Percentiles rank a stretch among this genome's conserved stretches.
Conservation (phyloP, 2,888 invertebrate genomes). For the Rhingia rostrata region DNA sequence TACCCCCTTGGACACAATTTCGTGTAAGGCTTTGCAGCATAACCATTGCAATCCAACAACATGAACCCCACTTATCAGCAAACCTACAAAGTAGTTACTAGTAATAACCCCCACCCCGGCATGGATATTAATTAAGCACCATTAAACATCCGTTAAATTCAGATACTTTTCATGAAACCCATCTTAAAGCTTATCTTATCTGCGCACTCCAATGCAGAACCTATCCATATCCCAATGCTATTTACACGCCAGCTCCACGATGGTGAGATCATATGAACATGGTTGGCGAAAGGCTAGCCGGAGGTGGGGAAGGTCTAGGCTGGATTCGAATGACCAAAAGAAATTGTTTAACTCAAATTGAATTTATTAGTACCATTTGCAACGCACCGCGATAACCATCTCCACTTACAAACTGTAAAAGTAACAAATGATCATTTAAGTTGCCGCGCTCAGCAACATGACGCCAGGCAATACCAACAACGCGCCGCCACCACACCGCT, state of each 20-base stretch:
- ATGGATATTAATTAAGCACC: slow-evolving; percentile 38
- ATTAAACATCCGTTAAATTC: slow-evolving; percentile 37
- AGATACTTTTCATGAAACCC: slow-evolving; percentile 21
- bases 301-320: neutral
- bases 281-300: slow-evolving; percentile 4
- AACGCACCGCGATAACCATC: slow-evolving; percentile 69
- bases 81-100: neutral
- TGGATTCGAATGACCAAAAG: slow-evolving; percentile 7
- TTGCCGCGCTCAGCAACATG: slow-evolving; percentile 66
- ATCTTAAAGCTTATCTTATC: slow-evolving; percentile 61
- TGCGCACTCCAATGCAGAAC: slow-evolving; percentile 22
- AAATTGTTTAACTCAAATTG: slow-evolving; percentile 68
- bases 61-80: neutral
- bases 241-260: slow-evolving; percentile 30
- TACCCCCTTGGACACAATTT: too few relatives aligned
- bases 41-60: too few relatives aligned
- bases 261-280: slow-evolving; percentile 18
- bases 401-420: slow-evolving; percentile 70
- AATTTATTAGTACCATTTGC: slow-evolving; percentile 74
- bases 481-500: slow-evolving; percentile 11
- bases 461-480: slow-evolving; percentile 61
- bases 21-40: too few relatives aligned
- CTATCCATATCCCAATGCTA: slow-evolving; percentile 31
- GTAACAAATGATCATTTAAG: slow-evolving; percentile 67
- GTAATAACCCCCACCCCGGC: neutral